Evolutionary conservation across 2,888 invertebrate genomes (phyloP), one percentile per base, ranked within the genome.

Genomic region (Cyclophora albipunctata): DNA sequence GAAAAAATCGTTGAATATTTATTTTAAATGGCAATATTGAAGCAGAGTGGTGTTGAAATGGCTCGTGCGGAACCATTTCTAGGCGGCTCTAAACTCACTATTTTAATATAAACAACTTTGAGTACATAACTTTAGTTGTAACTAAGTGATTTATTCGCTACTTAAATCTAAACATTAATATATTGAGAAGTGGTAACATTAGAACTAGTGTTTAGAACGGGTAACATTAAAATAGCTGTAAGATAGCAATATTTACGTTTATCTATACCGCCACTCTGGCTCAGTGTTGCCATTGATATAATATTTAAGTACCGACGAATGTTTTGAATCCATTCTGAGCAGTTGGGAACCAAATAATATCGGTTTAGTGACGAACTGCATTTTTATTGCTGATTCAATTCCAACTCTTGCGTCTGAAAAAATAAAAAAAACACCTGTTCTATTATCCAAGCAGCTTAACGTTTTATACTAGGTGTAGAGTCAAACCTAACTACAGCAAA

Each of bases 171-270:
- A 41, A 41, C 20, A 43, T 47, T 55, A 50, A 48, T 46, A 44
- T 55, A 57, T 52, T 50, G 54, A 53, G 53, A 53, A 55, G 45
- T 54, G 56, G 58, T 56, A 55, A 59, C 57, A 53, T 54, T 54
- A 48, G 20, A 53, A 44, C 47, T 50, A 50, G 34, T 37, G n/a
- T 46, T 46, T 42, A 47, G 45, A 40, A 34, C 40, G 20, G 34
- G 45, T 40, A 45, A 37, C 45, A 45, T 37, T 45, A 37, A 3
- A 7, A 37, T 45, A 34, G 7, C 7, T 42, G n/a, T 34, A 44
- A 42, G 20, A 48, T 35, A 48, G n/a, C 52, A 53, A 49, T 49
- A 46, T 40, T 34, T 37, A 37, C 37, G 37, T 5, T 5, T 20
- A 20, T 20, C 20, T 37, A 37, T 37, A 37, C 37, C 37, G 37